Conservation (phyloP, 2,888 invertebrate genomes). For the Alcis repandata region DNA sequence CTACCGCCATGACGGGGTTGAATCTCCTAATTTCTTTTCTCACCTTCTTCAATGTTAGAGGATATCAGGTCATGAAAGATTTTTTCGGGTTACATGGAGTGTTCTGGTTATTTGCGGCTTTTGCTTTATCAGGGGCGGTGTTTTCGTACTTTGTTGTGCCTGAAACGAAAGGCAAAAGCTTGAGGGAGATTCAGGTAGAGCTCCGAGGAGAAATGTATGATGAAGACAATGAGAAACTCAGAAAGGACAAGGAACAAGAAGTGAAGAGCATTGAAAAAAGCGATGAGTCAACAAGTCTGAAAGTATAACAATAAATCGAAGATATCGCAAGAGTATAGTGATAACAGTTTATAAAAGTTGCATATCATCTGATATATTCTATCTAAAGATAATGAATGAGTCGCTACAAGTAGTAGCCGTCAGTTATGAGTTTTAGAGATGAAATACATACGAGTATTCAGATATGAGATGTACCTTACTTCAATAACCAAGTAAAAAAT, state of each 20-base stretch:
- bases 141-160: conserved; percentile 79
- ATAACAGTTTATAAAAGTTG: background rate
- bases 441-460: no score
- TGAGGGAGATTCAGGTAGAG: conserved; percentile 83
- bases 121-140: conserved; percentile 73
- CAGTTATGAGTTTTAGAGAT: no score
- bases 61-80: conserved; percentile 80
- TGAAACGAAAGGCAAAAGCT: conserved; percentile 86
- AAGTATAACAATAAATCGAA: conserved; percentile 6
- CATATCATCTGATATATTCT: background rate
- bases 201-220: conserved; percentile 69
- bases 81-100: conserved; percentile 77
- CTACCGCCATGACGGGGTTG: conserved; percentile 79
- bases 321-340: background rate
- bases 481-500: no score
- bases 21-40: conserved; percentile 73
- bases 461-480: no score
- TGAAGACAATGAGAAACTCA: conserved; percentile 44
- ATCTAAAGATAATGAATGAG: no score
- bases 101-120: conserved; percentile 77
- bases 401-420: no score
- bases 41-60: conserved; percentile 78
- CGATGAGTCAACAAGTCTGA: conserved; percentile 13
- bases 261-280: background rate
- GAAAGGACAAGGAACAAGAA: conserved; percentile 16